These are phyloP conservation scores for Eidolon dupreanum DNA, from an alignment of 2,797 vertebrate genomes.

Conservation along the genomic window DNA sequence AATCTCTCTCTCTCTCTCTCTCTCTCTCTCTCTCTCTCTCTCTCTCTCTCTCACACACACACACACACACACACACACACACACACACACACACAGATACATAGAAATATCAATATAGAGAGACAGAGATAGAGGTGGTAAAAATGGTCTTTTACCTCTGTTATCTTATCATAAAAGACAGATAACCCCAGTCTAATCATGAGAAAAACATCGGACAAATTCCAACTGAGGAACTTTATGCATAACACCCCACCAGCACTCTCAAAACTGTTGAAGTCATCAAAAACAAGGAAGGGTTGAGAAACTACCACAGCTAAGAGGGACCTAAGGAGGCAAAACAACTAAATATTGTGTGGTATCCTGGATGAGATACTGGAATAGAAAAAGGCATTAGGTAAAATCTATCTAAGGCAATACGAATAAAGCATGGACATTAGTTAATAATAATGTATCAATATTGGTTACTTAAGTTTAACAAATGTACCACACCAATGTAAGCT, in stretches of 20 bases:
- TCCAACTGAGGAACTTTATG: neutral
- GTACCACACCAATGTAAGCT: neutral
- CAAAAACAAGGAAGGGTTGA: neutral
- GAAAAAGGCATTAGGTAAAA: neutral
- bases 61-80: neutral
- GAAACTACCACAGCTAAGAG: neutral
- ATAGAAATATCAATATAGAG: neutral
- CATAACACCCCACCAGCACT: neutral
- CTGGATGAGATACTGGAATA: neutral
- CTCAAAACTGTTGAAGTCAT: neutral
- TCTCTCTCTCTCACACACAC: neutral
- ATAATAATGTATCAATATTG: neutral
- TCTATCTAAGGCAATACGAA: neutral
- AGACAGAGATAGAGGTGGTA: neutral
- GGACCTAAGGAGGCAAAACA: neutral
- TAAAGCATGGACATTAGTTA: neutral
- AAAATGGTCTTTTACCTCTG: neutral
- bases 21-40: neutral
- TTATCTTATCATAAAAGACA: neutral
- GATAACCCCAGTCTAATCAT: neutral
- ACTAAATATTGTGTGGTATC: neutral
- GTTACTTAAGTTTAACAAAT: neutral
- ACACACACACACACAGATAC: neutral
- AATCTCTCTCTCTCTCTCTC: neutral
- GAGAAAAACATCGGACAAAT: neutral